phyloP scores from a whole-genome alignment of 2,888 invertebrate species.

The Stenoptilia bipunctidactyla region DNA sequence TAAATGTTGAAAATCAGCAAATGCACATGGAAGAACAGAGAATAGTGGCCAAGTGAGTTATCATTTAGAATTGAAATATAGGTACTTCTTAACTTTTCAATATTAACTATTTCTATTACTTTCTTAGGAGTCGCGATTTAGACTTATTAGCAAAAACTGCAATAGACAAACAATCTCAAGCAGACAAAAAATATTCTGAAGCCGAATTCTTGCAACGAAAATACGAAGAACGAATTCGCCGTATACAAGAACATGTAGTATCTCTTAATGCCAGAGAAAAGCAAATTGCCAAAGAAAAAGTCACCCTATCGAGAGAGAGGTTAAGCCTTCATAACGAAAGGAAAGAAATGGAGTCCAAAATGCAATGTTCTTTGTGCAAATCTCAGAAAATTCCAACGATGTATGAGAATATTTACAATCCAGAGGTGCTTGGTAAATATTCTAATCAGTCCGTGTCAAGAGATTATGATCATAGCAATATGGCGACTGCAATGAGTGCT shows the following conservation, averaged over 20 bases:
- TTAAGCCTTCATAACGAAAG: constrained; percentile 65
- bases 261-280: constrained; percentile 70
- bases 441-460: constrained; percentile 24
- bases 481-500: constrained; percentile 36
- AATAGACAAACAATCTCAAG: constrained; percentile 71
- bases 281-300: constrained; percentile 73
- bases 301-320: constrained; percentile 70
- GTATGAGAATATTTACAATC: constrained; percentile 28
- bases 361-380: constrained; percentile 54
- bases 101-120: neutral
- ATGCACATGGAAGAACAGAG: constrained; percentile 56
- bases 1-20: constrained; percentile 51
- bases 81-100: neutral
- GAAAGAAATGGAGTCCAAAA: constrained; percentile 52
- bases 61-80: too few relatives aligned
- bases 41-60: constrained; percentile 45
- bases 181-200: constrained; percentile 67
- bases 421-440: constrained; percentile 20
- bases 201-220: constrained; percentile 65
- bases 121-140: constrained; percentile 52
- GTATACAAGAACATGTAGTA: constrained; percentile 69
- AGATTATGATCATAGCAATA: constrained; percentile 33
- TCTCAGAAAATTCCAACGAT: constrained; percentile 34
- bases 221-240: constrained; percentile 69
- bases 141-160: constrained; percentile 68